Evolutionary conservation across 1,140 invertebrate genomes (phyloP), one percentile per base, ranked within the genome.

Genomic region (Nephila pilipes): DNA sequence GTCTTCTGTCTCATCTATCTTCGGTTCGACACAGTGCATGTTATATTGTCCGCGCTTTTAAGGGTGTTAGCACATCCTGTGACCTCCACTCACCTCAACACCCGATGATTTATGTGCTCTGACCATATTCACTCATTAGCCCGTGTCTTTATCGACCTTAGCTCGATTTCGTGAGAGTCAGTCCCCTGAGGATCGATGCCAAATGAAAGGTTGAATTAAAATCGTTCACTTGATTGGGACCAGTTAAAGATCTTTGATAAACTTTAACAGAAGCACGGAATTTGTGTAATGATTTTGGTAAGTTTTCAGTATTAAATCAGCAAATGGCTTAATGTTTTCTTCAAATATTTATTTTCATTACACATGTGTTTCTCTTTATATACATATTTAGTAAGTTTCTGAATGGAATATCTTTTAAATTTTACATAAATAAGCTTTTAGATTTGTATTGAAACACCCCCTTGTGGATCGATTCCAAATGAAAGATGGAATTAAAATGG

Each of bases 111-210:
- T 75, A 75, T 75, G 69, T 75, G 69, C 69, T 25, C 69, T 75
- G 69, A 75, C 69, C 69, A 75, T 36, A 75, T 75, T 75, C 69
- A 36, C 69, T 75, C 69, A 75, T 75, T 75, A 75, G 69, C 69
- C 18, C 4, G 25, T 5, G 29, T 75, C 69, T 36, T 75, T 75
- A 75, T 75, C 69, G 69, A 36, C 29, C 69, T 36, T 29, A 6
- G 18, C 29, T 75, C 32, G 29, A 32, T 75, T 20, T 36, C 69
- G 25, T 20, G 29, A 32, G 6, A 6, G 69, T 29, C 4, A 6
- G 69, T 32, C 5, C 25, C 29, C 36, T 29, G 69, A 46, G 46
- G 12, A 10, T 46, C 46, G 46, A 75, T 75, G 32, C 25, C 16
- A 20, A 75, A 75, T 32, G 69, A 75, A 36, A 75, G 69, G 69